Percentiles rank a stretch among this genome's conserved stretches.
Conservation (phyloP, 2,113 vertebrate genomes). For the Zapornia atra region DNA sequence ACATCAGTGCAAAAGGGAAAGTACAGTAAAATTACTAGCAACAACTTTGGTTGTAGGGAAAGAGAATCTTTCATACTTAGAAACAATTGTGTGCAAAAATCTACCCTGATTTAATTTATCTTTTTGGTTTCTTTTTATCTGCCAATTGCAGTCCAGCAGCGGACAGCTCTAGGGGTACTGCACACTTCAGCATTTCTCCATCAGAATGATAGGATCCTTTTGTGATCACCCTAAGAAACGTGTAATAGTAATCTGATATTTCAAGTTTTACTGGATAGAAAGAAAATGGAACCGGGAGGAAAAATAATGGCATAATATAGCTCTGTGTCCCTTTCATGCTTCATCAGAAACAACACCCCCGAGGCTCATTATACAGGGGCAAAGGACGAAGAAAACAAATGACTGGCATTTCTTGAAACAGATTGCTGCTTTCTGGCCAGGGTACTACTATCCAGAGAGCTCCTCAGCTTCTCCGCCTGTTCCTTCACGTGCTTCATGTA, state of each 20-base stretch:
- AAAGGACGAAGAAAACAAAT: neutral
- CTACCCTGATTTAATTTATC: neutral
- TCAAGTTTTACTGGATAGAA: neutral
- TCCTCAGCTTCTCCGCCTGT: neutral
- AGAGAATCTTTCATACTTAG: neutral
- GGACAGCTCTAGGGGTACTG: neutral
- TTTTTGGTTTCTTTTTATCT: neutral
- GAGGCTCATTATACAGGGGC: neutral
- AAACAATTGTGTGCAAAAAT: neutral
- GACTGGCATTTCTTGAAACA: neutral
- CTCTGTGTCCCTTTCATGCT: neutral
- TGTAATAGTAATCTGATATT: neutral
- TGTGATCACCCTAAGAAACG: neutral
- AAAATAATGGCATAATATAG: neutral
- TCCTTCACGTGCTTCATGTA: neutral
- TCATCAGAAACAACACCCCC: neutral
- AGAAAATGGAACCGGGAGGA: neutral
- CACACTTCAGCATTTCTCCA: neutral
- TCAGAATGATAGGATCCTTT: neutral
- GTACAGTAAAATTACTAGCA: neutral
- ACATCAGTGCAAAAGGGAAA: neutral
- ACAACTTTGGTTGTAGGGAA: neutral
- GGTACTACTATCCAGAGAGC: neutral
- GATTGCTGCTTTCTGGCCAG: neutral
- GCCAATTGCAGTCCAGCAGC: neutral